These are phyloP conservation scores for Pomatostomus ruficeps DNA, from an alignment of 2,113 vertebrate genomes.

Conservation along the genomic window DNA sequence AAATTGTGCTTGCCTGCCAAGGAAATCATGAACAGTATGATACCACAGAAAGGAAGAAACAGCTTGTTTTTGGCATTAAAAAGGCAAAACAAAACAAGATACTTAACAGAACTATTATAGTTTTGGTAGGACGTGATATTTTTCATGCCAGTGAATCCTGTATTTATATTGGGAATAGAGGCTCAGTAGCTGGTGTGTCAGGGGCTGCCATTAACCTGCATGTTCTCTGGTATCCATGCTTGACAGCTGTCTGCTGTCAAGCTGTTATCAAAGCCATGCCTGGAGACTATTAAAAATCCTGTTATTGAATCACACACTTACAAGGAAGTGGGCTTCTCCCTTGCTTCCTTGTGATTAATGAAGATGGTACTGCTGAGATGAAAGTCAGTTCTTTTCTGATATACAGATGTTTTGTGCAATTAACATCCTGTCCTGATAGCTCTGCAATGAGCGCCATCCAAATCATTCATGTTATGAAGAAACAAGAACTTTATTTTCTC, in stretches of 20 bases:
- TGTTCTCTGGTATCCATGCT: neutral
- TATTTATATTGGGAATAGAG: neutral
- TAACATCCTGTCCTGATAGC: neutral
- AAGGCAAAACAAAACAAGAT: neutral
- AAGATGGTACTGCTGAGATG: neutral
- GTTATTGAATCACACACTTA: rapidly evolving
- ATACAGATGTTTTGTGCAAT: neutral
- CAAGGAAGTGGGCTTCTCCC: neutral
- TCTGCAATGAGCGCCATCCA: neutral
- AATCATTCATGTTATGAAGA: neutral
- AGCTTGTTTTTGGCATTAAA: neutral
- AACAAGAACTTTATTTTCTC: neutral
- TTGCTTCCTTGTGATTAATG: neutral
- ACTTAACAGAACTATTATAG: neutral
- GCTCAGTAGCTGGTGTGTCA: neutral
- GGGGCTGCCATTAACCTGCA: neutral
- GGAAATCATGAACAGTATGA: neutral
- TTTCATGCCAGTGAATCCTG: neutral
- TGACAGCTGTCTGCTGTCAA: neutral
- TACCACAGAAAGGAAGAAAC: neutral
- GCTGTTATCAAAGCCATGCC: neutral
- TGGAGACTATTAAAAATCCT: neutral
- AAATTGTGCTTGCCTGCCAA: neutral
- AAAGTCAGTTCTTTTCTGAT: neutral
- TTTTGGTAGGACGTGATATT: neutral